Evolutionary conservation across 2,113 vertebrate genomes (phyloP).

Genomic region (Thunnus thynnus): DNA sequence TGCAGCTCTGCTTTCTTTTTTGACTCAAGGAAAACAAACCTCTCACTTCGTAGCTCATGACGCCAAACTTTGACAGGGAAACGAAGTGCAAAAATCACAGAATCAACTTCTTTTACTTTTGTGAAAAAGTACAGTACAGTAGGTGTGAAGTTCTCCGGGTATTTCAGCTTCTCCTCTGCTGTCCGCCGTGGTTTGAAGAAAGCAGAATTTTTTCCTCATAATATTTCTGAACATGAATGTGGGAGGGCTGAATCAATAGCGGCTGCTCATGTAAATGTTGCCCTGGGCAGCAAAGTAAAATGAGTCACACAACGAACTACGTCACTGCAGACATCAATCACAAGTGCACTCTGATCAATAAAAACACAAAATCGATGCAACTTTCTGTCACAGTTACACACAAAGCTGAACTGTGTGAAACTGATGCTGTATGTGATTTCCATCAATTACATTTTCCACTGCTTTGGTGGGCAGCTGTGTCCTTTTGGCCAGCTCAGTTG

Average conservation of each 20-base stretch:
- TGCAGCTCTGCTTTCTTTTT: neutral
- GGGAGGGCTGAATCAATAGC: conserved; percentile 51
- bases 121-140: too few relatives aligned
- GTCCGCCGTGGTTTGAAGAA: conserved; percentile 22
- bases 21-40: conserved; percentile 2
- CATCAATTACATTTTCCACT: neutral
- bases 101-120: too few relatives aligned
- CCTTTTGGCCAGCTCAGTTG: neutral
- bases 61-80: neutral
- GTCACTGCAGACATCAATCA: conserved; percentile 29
- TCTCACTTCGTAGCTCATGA: conserved; percentile 17
- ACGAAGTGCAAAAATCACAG: too few relatives aligned
- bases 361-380: conserved; percentile 16
- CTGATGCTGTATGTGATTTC: neutral
- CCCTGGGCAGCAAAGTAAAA: conserved; percentile 17
- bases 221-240: conserved; percentile 47
- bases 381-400: neutral
- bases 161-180: conserved; percentile 36
- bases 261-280: conserved; percentile 15
- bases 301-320: conserved; percentile 38
- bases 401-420: neutral
- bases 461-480: neutral
- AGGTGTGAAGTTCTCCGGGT: too few relatives aligned
- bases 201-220: conserved; percentile 17
- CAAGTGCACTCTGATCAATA: conserved; percentile 12